A percentile compares a stretch with the other conserved stretches of the same genome.
Conservation (phyloP, 1,140 invertebrate genomes). For the Macrobrachium nipponense region DNA sequence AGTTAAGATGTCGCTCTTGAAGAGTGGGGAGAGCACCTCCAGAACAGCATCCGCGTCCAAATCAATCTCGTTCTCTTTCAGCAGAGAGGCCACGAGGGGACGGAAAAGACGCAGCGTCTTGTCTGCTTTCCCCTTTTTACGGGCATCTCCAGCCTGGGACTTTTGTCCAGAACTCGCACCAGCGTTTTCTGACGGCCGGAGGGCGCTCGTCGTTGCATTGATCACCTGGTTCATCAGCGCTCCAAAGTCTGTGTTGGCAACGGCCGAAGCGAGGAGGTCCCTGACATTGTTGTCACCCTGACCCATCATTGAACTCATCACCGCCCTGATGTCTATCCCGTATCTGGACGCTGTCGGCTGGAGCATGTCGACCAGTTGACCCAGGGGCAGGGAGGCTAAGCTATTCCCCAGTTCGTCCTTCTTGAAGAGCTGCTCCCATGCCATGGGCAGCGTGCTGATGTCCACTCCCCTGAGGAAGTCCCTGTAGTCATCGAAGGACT, state of each 20-base stretch:
- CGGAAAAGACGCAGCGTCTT: slow-evolving; percentile 30
- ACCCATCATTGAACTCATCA: slow-evolving; percentile 40
- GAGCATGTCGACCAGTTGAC: slow-evolving; percentile 45
- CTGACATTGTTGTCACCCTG: slow-evolving; percentile 34
- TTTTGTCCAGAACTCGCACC: background rate
- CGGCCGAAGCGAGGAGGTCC: slow-evolving; percentile 27
- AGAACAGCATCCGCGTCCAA: slow-evolving; percentile 48
- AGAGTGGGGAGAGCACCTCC: slow-evolving; percentile 36
- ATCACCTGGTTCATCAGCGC: slow-evolving; percentile 4
- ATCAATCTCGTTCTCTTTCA: slow-evolving; percentile 50
- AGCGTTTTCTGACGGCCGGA: background rate
- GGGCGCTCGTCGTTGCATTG: slow-evolving; percentile 9
- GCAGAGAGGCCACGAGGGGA: slow-evolving; percentile 33
- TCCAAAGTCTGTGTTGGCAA: slow-evolving; percentile 18
- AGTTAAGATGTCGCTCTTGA: slow-evolving; percentile 30
- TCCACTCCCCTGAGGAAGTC: slow-evolving; percentile 31
- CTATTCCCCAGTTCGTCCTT: slow-evolving; percentile 42
- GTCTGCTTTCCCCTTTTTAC: slow-evolving; percentile 19
- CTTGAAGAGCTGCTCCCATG: slow-evolving; percentile 27
- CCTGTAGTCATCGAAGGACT: slow-evolving; percentile 8
- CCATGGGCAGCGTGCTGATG: background rate
- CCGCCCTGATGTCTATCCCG: slow-evolving; percentile 34
- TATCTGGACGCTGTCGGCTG: slow-evolving; percentile 47
- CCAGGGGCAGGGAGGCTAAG: slow-evolving; percentile 37
- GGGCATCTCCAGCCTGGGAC: too few relatives aligned